These are phyloP conservation scores for Pelecanus crispus DNA, from an alignment of 2,113 vertebrate genomes.

Conservation along the genomic window DNA sequence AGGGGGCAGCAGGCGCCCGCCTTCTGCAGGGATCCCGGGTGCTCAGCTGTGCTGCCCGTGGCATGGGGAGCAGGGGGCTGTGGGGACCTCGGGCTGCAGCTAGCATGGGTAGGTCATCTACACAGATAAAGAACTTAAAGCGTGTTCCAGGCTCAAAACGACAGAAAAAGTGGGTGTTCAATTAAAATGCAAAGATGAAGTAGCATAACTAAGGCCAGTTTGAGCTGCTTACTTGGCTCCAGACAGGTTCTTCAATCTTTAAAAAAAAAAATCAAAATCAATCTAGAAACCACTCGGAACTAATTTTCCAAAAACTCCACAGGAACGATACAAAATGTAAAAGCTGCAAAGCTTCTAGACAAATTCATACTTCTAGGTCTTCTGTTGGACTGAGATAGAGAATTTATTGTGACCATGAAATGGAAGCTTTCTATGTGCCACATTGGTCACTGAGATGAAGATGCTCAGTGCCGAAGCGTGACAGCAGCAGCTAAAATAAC, in stretches of 20 bases:
- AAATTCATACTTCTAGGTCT: background rate
- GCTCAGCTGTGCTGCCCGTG: too few relatives aligned
- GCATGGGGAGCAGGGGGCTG: too few relatives aligned
- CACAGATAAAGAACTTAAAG: fast-evolving
- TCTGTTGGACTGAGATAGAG: too few relatives aligned
- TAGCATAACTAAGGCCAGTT: fast-evolving
- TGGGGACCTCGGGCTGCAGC: fast-evolving
- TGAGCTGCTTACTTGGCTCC: background rate
- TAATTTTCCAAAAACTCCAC: background rate
- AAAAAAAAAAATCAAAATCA: too few relatives aligned
- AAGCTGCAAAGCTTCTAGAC: background rate
- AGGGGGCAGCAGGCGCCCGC: background rate
- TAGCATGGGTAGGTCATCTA: fast-evolving
- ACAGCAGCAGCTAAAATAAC: background rate
- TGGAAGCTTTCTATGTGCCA: background rate
- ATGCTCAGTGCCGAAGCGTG: background rate
- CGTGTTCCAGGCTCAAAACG: fast-evolving
- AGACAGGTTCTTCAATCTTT: too few relatives aligned
- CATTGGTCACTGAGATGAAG: background rate
- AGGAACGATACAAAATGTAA: background rate
- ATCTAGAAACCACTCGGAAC: background rate
- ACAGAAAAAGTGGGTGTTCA: fast-evolving
- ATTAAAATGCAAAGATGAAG: background rate
- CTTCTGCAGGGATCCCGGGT: fast-evolving
- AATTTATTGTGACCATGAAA: background rate